Conservation (phyloP, 2,797 vertebrate genomes). For the Odontamblyopus rebecca region DNA sequence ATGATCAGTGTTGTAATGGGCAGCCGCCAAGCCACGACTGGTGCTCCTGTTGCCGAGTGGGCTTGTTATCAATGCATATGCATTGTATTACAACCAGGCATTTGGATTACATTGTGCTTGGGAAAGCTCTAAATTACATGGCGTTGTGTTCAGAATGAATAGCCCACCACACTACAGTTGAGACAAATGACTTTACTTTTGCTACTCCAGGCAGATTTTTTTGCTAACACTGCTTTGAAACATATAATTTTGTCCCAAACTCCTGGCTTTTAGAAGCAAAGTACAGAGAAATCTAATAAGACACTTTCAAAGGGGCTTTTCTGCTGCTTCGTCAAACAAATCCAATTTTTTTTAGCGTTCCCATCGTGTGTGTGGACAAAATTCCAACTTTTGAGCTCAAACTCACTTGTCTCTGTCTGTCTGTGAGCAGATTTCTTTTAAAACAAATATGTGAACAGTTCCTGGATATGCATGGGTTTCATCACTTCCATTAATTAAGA, state of each 20-base stretch:
- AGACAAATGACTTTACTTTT: slow-evolving; percentile 71
- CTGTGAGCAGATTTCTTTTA: slow-evolving; percentile 42
- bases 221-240: slow-evolving; percentile 62
- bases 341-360: slow-evolving; percentile 50
- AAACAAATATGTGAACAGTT: slow-evolving; percentile 57
- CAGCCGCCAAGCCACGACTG: slow-evolving; percentile 44
- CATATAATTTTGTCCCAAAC: slow-evolving; percentile 71
- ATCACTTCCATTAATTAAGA: slow-evolving; percentile 61
- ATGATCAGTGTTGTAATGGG: slow-evolving; percentile 31
- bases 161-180: slow-evolving; percentile 55
- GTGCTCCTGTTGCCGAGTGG: slow-evolving; percentile 37
- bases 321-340: slow-evolving; percentile 50
- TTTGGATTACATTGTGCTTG: slow-evolving; percentile 73
- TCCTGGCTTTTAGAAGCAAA: slow-evolving; percentile 60
- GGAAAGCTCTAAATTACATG: slow-evolving; percentile 66
- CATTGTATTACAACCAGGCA: slow-evolving; percentile 73
- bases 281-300: slow-evolving; percentile 71
- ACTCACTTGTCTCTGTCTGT: slow-evolving; percentile 39
- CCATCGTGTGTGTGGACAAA: slow-evolving; percentile 40
- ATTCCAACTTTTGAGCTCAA: slow-evolving; percentile 26
- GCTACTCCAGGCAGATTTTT: slow-evolving; percentile 62
- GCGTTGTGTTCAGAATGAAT: slow-evolving; percentile 65
- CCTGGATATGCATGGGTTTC: slow-evolving; percentile 54
- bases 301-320: slow-evolving; percentile 53
- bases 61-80: slow-evolving; percentile 67